Percentiles rank a stretch among this genome's conserved stretches.
phyloP scores from a whole-genome alignment of 1,140 invertebrate species.

The Tetraneura akinire region DNA sequence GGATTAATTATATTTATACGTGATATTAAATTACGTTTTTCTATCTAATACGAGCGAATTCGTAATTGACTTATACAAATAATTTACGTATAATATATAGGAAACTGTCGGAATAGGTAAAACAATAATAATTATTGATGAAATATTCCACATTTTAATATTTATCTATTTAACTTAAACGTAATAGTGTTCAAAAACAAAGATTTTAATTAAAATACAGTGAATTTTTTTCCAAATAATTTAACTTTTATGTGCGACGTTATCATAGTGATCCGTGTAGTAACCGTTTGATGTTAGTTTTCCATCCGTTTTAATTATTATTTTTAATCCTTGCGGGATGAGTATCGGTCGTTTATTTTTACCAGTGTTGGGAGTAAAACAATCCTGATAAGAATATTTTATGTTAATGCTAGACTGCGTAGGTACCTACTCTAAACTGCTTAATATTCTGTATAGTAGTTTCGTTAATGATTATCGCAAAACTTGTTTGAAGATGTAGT shows the following conservation, averaged over 20 bases:
- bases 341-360: background rate
- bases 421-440: background rate
- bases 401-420: background rate
- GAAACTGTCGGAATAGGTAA: too few relatives aligned
- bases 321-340: background rate
- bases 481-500: background rate
- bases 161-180: too few relatives aligned
- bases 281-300: background rate
- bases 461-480: background rate
- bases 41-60: too few relatives aligned
- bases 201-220: too few relatives aligned
- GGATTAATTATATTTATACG: too few relatives aligned
- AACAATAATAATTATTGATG: too few relatives aligned
- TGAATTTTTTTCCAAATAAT: background rate
- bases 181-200: too few relatives aligned
- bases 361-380: background rate
- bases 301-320: background rate
- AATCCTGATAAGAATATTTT: slow-evolving; percentile 3
- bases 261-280: background rate
- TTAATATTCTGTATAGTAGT: background rate
- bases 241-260: background rate
- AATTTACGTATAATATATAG: too few relatives aligned
- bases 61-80: too few relatives aligned
- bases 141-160: too few relatives aligned
- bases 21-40: too few relatives aligned